Conservation (phyloP, 2,888 invertebrate genomes). For the Netelia fuscicornis region DNA sequence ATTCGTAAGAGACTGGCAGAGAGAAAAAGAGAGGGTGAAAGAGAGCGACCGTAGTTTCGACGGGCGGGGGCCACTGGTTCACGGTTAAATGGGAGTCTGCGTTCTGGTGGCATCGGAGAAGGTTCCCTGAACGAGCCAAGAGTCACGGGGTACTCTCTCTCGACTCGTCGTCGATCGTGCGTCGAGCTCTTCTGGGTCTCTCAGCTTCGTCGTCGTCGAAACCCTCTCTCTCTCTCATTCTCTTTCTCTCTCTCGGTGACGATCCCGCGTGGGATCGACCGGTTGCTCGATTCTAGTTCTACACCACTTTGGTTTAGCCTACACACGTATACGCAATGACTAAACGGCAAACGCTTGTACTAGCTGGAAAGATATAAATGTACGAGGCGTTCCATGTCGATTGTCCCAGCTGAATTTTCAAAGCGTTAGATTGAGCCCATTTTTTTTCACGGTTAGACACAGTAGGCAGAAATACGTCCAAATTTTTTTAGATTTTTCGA, state of each 20-base stretch:
- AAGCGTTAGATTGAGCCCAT: too few species aligned
- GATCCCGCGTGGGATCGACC: conserved; percentile 71
- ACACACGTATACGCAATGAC: conserved; percentile 18
- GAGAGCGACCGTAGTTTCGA: conserved; percentile 24
- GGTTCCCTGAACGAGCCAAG: conserved; percentile 42
- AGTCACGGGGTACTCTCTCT: conserved; percentile 49
- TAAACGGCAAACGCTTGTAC: conserved; percentile 9
- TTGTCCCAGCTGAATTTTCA: too few species aligned
- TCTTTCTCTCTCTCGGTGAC: conserved; percentile 47
- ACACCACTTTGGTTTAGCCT: conserved; percentile 40
- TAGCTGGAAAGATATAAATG: neutral
- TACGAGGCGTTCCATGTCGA: too few species aligned
- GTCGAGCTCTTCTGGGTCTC: conserved; percentile 59
- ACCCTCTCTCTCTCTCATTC: conserved; percentile 45
- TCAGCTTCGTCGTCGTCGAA: conserved; percentile 49
- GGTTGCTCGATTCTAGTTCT: conserved; percentile 49
- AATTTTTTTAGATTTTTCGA: too few species aligned
- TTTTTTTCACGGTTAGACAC: too few species aligned
- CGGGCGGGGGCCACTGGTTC: conserved; percentile 66
- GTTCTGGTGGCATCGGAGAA: conserved; percentile 56
- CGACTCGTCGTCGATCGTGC: conserved; percentile 54
- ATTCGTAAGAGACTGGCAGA: neutral
- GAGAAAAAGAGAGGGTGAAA: neutral
- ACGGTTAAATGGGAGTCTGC: conserved; percentile 70
- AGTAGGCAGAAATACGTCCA: too few species aligned